These are phyloP conservation scores for Drosophila lowei DNA, from an alignment of 1,140 invertebrate genomes.

Conservation along the genomic window DNA sequence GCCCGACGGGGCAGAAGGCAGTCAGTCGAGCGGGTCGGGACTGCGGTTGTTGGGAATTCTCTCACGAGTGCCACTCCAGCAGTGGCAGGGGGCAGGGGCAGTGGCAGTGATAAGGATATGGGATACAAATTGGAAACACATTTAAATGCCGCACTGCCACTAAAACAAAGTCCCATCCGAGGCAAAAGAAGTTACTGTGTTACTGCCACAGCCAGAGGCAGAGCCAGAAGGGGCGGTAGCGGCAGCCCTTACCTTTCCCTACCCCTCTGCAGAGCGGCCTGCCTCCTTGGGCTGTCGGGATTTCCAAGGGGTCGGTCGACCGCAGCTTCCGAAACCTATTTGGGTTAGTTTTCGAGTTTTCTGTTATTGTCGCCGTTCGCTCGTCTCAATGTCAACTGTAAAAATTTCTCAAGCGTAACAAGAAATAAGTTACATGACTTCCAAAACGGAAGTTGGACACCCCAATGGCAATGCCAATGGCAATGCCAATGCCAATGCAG, in stretches of 20 bases:
- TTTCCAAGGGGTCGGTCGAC: constrained; percentile 47
- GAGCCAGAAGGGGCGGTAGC: neutral
- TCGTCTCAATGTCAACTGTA: constrained; percentile 76
- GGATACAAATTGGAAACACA: constrained; percentile 78
- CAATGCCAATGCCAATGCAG: constrained; percentile 16
- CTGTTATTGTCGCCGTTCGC: constrained; percentile 62
- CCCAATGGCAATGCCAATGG: neutral
- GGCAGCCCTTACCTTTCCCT: neutral
- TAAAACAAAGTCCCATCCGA: constrained; percentile 48
- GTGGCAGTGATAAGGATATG: constrained; percentile 64
- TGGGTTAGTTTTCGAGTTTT: constrained; percentile 75
- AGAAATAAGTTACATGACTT: constrained; percentile 79
- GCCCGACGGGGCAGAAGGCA: constrained; percentile 32
- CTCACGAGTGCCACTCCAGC: constrained; percentile 77
- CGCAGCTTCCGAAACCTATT: constrained; percentile 81
- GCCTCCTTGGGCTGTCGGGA: constrained; percentile 24
- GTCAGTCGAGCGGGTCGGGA: constrained; percentile 55
- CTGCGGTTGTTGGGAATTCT: constrained; percentile 70
- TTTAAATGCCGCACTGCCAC: constrained; percentile 61
- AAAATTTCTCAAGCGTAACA: constrained; percentile 77
- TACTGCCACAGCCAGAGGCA: neutral
- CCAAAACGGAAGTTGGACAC: constrained; percentile 54
- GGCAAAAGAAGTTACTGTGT: constrained; percentile 40
- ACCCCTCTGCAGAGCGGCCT: neutral
- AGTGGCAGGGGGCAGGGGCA: too few relatives aligned